Evolutionary conservation across 2,888 invertebrate genomes (phyloP).

Genomic region (Rosalia funebris): DNA sequence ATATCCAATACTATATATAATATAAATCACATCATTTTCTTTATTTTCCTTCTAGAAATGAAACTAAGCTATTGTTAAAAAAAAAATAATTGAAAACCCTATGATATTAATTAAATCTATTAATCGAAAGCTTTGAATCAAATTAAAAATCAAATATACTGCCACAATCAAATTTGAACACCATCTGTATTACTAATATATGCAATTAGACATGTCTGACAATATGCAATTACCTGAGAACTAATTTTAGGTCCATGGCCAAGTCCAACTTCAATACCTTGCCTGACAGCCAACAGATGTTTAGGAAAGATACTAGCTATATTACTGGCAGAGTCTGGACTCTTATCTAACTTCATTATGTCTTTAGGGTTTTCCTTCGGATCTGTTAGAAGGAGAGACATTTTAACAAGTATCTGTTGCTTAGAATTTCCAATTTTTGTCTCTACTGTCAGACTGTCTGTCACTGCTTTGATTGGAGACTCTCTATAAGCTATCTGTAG

Average conservation of each 20-base stretch:
- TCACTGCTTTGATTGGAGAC: conserved; percentile 67
- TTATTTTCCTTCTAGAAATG: no score
- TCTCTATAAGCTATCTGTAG: conserved; percentile 94
- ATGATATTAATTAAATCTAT: no score
- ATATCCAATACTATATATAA: no score
- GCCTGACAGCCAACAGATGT: conserved; percentile 75
- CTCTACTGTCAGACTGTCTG: conserved; percentile 68
- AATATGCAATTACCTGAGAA: conserved; percentile 72
- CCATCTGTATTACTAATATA: conserved; percentile 1
- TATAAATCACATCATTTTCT: no score
- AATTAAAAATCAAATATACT: conserved; percentile 17
- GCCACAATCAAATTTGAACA: conserved; percentile 14
- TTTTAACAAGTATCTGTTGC: conserved; percentile 71
- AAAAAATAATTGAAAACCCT: no score
- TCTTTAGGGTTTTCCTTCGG: conserved; percentile 52
- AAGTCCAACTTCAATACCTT: conserved; percentile 77
- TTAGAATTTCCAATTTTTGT: conserved; percentile 72
- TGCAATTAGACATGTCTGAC: not conserved
- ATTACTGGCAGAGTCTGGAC: conserved; percentile 75
- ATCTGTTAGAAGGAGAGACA: conserved; percentile 70
- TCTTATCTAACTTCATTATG: conserved; percentile 70
- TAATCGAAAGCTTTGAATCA: no score
- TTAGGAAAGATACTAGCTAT: conserved; percentile 74
- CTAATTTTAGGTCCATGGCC: conserved; percentile 86
- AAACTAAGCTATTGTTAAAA: no score